Base-by-base conservation (phyloP, 2,797 vertebrate species). In the Sebastes kiyomatsui region DNA sequence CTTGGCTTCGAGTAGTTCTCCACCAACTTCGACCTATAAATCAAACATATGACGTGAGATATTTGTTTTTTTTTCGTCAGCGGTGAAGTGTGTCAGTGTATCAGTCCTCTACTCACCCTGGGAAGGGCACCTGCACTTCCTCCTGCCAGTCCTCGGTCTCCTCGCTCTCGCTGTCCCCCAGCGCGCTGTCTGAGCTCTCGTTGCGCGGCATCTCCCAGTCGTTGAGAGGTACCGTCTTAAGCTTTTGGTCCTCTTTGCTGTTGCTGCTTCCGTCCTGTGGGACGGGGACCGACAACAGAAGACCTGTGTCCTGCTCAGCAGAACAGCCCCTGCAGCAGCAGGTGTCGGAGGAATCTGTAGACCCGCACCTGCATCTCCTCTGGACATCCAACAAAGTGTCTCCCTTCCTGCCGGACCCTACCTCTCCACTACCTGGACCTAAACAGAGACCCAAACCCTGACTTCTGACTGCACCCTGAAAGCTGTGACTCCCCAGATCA, bases 191-290 rank as follows among this genome's bases (percentile, higher is more conserved):
- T 30, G 98, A 99, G 94, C 99, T 99, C 96, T 99, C 99, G 55
- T 99, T 99, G 91, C 99, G 97, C 28, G 99, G 99, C 94, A 99
- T 99, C 94, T 99, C 99, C 97, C 98, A 99, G 78, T 99, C 99
- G 52, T 93, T 95, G 84, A 96, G 90, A 0, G 95, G 93, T 49
- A 88, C 78, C 0, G 70, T 92, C 85, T 97, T 98, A 16, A 38
- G 33, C 88, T 97, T 97, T 91, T 94, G 79, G 55, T 94, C 96
- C 88, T 94, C 96, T 90, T 75, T 90, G 75, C 93, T 92, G 84
- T 95, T 78, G 77, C 62, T 67, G 54, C 72, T 74, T 52, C 73
- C 96, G 87, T 94, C 96, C 91, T 94, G 95, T 80, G 96, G 96
- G 92, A 96, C 71, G 0, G 93, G 90, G 72, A 96, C 90, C 42